Conservation (phyloP, 2,888 invertebrate species). For the Acanthococcus lagerstroemiae region DNA sequence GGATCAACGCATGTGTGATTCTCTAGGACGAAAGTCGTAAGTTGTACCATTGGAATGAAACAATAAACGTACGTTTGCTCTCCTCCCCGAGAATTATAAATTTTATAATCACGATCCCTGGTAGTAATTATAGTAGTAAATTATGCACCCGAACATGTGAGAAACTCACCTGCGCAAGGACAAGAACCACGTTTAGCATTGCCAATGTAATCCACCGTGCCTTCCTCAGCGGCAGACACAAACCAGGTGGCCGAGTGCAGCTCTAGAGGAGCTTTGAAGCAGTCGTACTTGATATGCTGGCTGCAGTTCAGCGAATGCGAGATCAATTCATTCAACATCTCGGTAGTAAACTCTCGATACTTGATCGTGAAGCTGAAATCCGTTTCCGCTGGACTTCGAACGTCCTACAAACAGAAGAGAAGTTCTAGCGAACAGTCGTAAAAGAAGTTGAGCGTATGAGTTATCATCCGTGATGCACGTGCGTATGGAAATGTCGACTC, state of each 20-base stretch:
- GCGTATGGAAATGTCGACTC: too few relatives aligned
- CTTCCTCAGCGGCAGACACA: constrained; percentile 62
- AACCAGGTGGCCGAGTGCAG: constrained; percentile 84
- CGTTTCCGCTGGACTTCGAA: constrained; percentile 62
- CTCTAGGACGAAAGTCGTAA: too few relatives aligned
- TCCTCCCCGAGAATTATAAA: too few relatives aligned
- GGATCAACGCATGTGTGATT: constrained; percentile 72
- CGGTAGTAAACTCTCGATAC: constrained; percentile 78
- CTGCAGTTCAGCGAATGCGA: constrained; percentile 81
- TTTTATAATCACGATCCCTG: too few relatives aligned
- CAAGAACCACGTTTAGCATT: constrained; percentile 58
- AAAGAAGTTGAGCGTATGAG: too few relatives aligned
- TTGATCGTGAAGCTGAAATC: constrained; percentile 78
- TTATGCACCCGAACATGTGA: background rate
- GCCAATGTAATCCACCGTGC: constrained; percentile 70
- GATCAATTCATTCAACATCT: constrained; percentile 82
- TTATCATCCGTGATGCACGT: too few relatives aligned
- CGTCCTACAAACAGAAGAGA: too few relatives aligned
- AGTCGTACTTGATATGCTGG: constrained; percentile 82
- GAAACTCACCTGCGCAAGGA: constrained; percentile 46
- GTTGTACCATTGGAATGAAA: too few relatives aligned
- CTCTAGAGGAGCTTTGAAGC: constrained; percentile 76
- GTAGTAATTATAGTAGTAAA: constrained; percentile 2
- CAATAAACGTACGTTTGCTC: too few relatives aligned
- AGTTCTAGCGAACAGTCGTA: too few relatives aligned